phyloP scores from a whole-genome alignment of 2,888 invertebrate species.

The Pterostichus madidus region DNA sequence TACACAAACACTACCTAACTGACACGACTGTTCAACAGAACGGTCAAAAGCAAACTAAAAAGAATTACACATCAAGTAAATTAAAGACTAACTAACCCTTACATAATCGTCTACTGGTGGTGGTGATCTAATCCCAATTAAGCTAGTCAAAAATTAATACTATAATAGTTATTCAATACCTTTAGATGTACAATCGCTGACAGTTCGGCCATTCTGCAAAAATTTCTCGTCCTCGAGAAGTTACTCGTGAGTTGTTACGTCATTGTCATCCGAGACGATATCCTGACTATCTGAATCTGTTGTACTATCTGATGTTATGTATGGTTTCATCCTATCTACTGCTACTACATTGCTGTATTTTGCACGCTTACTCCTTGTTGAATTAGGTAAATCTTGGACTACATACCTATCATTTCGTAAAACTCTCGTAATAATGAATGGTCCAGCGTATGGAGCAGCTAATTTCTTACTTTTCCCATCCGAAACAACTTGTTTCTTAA shows the following conservation, averaged over 20 bases:
- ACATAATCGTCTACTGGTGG: too few relatives aligned
- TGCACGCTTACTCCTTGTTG: slow-evolving; percentile 55
- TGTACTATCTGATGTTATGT: not conserved
- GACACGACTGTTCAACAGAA: too few relatives aligned
- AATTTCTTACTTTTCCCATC: slow-evolving; percentile 68
- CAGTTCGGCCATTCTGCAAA: slow-evolving; percentile 1
- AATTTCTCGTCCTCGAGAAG: not conserved
- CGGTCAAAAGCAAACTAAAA: too few relatives aligned
- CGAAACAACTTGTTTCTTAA: slow-evolving; percentile 66
- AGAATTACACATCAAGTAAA: too few relatives aligned
- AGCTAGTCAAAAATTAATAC: too few relatives aligned
- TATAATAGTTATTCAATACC: too few relatives aligned
- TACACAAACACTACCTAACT: too few relatives aligned
- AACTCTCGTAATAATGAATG: slow-evolving; percentile 68
- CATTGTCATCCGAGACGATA: not conserved
- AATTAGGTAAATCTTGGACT: slow-evolving; percentile 67
- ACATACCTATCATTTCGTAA: slow-evolving; percentile 68
- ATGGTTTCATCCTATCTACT: slow-evolving; percentile 66
- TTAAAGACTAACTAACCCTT: too few relatives aligned
- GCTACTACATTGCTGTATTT: slow-evolving; percentile 68
- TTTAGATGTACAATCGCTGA: not conserved
- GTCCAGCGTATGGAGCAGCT: slow-evolving; percentile 66
- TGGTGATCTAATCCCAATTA: too few relatives aligned
- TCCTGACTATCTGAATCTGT: not conserved
- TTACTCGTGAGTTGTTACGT: not conserved